Evolutionary conservation across 2,888 invertebrate genomes (phyloP), one percentile per base, ranked within the genome.

Genomic region (Aphidius colemani): DNA sequence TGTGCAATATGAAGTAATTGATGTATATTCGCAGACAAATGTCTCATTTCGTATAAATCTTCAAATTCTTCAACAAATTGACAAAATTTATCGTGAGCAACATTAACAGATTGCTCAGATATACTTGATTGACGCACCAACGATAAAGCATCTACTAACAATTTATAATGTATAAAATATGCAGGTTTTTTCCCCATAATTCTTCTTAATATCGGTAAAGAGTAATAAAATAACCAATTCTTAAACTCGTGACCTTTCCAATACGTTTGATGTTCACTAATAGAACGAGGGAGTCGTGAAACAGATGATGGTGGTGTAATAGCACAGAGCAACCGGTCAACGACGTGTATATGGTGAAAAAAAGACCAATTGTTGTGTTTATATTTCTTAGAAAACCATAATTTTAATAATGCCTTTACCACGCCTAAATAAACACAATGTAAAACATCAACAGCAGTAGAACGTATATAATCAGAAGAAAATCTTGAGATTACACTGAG

Each of bases 191-290:
- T 5, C 2, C 50, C 6, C 59, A 66, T 59, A 7, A 66, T 51
- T 13, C 56, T 51, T 7, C 13, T n/a, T 7, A 66, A 40, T n/a
- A 64, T 55, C 1, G 53, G 55, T 7, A 64, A 7, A 1, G 66
- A 66, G 58, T 64, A 66, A 66, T 66, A 63, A 40, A 61, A 53
- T 2, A 66, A 58, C 61, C 63, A 61, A 9, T 45, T 43, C 61
- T 64, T 58, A 10, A 66, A 53, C 44, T 63, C 66, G 8, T 46
- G 50, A 9, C 61, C 64, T 59, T 66, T 66, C 50, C 51, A 64
- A 49, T 66, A 63, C 2, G 49, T 41, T 8, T 57, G 39, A 30
- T 63, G 49, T 6, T 59, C 46, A 18, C 40, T 46, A 30, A 66
- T n/a, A 9, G 58, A 63, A 6, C 61, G 53, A 10, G 64, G 66